These are phyloP conservation scores for Eurosta solidaginis DNA, from an alignment of 1,140 invertebrate genomes.

Conservation along the genomic window DNA sequence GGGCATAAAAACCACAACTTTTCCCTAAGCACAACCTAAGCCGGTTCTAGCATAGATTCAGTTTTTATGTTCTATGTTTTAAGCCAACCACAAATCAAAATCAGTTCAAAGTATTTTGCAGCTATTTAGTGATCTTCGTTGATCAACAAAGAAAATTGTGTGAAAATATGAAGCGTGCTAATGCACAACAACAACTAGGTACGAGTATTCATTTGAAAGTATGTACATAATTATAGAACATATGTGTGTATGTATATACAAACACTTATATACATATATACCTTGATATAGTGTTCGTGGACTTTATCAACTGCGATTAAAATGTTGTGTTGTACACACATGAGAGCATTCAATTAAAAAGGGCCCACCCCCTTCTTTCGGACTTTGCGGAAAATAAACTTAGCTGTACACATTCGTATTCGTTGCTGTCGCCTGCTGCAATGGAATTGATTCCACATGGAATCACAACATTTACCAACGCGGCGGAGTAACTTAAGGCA, in stretches of 20 bases:
- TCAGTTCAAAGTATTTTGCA: not conserved
- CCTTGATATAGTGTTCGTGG: not conserved
- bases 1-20: not conserved
- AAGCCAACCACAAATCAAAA: not conserved
- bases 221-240: not conserved
- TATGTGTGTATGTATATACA: not conserved
- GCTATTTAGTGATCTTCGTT: not conserved
- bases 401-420: not conserved
- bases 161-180: not conserved
- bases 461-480: not conserved
- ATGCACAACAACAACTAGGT: not conserved
- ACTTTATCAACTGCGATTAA: not conserved
- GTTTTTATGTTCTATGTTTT: not conserved
- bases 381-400: not conserved
- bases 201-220: too few species aligned
- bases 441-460: too few species aligned
- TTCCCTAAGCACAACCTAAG: not conserved
- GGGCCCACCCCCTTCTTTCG: not conserved
- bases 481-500: not conserved
- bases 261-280: not conserved
- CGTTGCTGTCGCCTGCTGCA: too few species aligned
- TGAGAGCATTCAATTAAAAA: not conserved
- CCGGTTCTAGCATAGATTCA: not conserved
- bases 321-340: not conserved
- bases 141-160: constrained; percentile 9